Base-by-base conservation (phyloP, 64 coral and sea anemone species). In the Montipora capricornis region DNA sequence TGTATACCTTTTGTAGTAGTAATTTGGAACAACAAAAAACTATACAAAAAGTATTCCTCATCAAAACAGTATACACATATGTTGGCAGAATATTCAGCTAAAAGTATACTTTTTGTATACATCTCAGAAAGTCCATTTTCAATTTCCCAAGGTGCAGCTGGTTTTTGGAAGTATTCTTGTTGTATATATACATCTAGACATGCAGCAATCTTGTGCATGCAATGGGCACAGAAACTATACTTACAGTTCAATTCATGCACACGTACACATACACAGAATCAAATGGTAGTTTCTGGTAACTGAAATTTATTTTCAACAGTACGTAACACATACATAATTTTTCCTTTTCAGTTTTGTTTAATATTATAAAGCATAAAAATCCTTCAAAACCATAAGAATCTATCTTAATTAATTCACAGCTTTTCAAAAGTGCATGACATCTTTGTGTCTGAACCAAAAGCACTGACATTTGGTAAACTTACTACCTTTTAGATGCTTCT, bases 101-200 rank as follows among this genome's bases (percentile, higher is more conserved):
- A 87, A 87, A 73, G 84, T 87, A 87, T 87, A 87, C 84, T 76
- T 88, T 88, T 88, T 52, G 86, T 88, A 88, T 88, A 75, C 44
- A n/a, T 55, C 52, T 76, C 74, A 76, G 17, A 14, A 49, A 76
- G 74, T 76, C 24, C 37, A 88, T 87, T 73, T 20, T 71, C 5
- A 47, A 20, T 52, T 74, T 13, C 16, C 10, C n/a, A 44, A 49
- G 61, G 59, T 70, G 46, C n/a, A 37, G 53, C 29, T 29, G 61
- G 61, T 64, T 64, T 64, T 64, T 45, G 22, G 24, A 29, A 13
- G 24, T 14, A 83, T 8, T 13, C 20, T 71, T 49, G 53, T 68
- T 47, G 59, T 87, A 68, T n/a, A 7, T 74, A 74, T 74, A 74
- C 26, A 26, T 26, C 71, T 26, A 44, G 26, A 74, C 20, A 76